phyloP scores from a whole-genome alignment of 2,888 invertebrate genomes.

The Orthosia gothica region DNA sequence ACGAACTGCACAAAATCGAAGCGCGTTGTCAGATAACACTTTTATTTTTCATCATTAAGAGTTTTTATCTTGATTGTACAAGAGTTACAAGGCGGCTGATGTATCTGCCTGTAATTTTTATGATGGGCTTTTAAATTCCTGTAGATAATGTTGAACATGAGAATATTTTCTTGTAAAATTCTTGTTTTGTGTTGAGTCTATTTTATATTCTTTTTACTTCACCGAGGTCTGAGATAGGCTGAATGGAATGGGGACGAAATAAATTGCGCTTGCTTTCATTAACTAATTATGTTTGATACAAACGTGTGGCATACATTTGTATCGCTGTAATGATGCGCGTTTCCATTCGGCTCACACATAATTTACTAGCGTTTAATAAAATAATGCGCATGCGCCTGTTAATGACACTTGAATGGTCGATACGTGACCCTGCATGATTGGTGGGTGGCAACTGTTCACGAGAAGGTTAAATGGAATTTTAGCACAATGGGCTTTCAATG shows the following conservation, averaged over 20 bases:
- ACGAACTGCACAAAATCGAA: constrained; percentile 69
- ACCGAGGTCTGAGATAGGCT: constrained; percentile 22
- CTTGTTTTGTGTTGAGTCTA: constrained; percentile 33
- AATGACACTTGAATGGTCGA: constrained; percentile 68
- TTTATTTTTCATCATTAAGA: constrained; percentile 63
- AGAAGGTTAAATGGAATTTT: constrained; percentile 22
- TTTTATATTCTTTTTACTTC: constrained; percentile 27
- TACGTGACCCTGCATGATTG: constrained; percentile 69
- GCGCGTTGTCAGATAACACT: constrained; percentile 54
- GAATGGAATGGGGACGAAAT: constrained; percentile 34
- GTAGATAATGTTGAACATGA: constrained; percentile 66
- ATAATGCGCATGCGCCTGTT: constrained; percentile 64
- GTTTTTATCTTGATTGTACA: constrained; percentile 67
- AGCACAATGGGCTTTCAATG: constrained; percentile 11
- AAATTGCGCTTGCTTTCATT: constrained; percentile 57
- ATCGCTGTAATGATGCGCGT: constrained; percentile 53
- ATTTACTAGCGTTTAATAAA: constrained; percentile 64
- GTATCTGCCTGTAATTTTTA: constrained; percentile 66
- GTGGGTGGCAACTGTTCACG: constrained; percentile 38
- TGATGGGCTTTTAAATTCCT: constrained; percentile 74
- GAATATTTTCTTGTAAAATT: constrained; percentile 50
- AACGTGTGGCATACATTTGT: constrained; percentile 57
- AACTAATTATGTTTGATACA: constrained; percentile 58
- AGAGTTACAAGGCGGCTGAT: constrained; percentile 62
- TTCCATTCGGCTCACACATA: constrained; percentile 63